Base-by-base conservation (phyloP, 2,797 vertebrate species). In the Clamator glandarius region DNA sequence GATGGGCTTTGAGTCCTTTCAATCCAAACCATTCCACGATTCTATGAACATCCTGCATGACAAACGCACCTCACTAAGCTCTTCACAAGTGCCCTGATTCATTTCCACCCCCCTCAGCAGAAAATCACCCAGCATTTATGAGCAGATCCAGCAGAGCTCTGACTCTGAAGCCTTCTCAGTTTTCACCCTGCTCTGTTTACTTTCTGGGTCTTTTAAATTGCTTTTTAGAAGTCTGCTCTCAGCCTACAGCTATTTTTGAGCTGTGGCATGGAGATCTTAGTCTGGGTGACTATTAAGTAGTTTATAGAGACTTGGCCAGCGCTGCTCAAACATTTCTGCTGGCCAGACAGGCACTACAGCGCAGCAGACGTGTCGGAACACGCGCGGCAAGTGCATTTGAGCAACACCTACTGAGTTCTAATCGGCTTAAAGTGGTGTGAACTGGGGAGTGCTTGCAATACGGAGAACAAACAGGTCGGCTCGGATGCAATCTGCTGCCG, bases 191-290 rank as follows among this genome's bases (percentile, higher is more conserved):
- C 84, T 76, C 77, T 62, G 64, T 80, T 89, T 44, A 26, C 52
- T 82, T 84, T 77, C 67, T 20, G 21, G 50, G 51, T 26, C 36
- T 57, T 84, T 82, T 84, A 31, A 46, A 61, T 54, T 24, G 36
- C 61, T 79, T 77, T 81, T 59, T 15, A 44, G 75, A 64, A 83
- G 74, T 6, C 78, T 61, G 91, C 15, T 77, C 84, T 76, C 84
- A 92, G 94, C 92, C 75, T 48, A 21, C 70, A 90, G 92, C 92
- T 63, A 57, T 93, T 92, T 73, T 41, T 12, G 95, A 84, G 82
- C 36, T 12, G 11, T 14, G 70, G 88, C 62, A 46, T 4, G 2
- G 74, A 76, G 92, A 67, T 84, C 73, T 72, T 8, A 16, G 35
- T 5, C 75, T 24, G 81, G 63, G 66, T 84, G 95, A 91, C 59